These are phyloP conservation scores for Drosophila formosana DNA, from an alignment of 2,888 invertebrate species.

Conservation along the genomic window DNA sequence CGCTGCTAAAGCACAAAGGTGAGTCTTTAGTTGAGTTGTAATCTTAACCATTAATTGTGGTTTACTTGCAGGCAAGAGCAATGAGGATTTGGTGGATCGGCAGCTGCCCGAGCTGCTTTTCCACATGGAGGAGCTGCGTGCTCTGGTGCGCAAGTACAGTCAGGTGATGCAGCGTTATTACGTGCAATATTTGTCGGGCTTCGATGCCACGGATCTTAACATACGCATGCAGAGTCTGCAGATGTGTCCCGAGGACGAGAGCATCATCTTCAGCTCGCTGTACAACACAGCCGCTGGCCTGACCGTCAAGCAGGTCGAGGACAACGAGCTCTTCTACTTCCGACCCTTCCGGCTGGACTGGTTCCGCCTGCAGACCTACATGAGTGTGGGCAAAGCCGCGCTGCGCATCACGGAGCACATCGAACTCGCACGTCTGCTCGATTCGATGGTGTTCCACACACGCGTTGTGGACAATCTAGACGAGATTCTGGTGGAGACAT, in stretches of 20 bases:
- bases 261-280: conserved; percentile 95
- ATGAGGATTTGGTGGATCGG: conserved; percentile 97
- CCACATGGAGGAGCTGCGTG: conserved; percentile 98
- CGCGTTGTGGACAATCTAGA: conserved; percentile 99
- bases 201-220: conserved; percentile 96
- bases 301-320: conserved; percentile 97
- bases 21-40: background rate
- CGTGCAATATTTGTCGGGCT: conserved; percentile 98
- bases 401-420: conserved; percentile 92
- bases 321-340: conserved; percentile 98
- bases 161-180: conserved; percentile 99
- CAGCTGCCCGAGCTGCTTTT: conserved; percentile 98
- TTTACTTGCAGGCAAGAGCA: conserved; percentile 85
- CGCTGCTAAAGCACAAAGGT: conserved; percentile 93
- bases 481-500: conserved; percentile 98
- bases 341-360: conserved; percentile 97
- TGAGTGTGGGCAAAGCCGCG: conserved; percentile 93
- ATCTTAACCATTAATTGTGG: accelerated
- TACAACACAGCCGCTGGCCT: conserved; percentile 94
- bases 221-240: conserved; percentile 93
- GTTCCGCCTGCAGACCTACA: conserved; percentile 98
- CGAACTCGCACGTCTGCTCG: conserved; percentile 95
- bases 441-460: conserved; percentile 98
- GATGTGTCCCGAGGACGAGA: conserved; percentile 97
- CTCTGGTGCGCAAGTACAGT: conserved; percentile 97